phyloP scores from a whole-genome alignment of 2,113 vertebrate genomes.

The Chaenocephalus aceratus region DNA sequence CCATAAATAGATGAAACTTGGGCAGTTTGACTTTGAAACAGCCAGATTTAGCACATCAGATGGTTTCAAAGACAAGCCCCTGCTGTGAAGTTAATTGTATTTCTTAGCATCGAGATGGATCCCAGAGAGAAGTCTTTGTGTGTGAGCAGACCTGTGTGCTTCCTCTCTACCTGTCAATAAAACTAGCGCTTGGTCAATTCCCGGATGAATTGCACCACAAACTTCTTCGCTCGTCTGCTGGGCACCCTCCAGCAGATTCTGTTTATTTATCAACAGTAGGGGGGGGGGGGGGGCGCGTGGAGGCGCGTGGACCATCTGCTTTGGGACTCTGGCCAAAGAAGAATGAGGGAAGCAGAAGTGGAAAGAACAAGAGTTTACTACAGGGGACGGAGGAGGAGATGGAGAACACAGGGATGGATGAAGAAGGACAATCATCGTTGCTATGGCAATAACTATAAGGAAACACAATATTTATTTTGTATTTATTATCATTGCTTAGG shows the following conservation, averaged over 20 bases:
- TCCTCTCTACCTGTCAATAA: neutral
- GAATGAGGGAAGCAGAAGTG: conserved; percentile 47
- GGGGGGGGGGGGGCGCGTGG: conserved; percentile 62
- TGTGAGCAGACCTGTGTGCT: conserved; percentile 21
- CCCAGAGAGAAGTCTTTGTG: neutral
- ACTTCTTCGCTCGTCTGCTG: conserved; percentile 29
- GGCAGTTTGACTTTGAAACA: conserved; percentile 33
- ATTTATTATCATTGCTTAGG: neutral
- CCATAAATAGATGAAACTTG: conserved; percentile 30
- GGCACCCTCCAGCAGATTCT: conserved; percentile 58
- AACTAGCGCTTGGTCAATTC: conserved; percentile 22
- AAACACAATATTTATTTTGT: conserved; percentile 56
- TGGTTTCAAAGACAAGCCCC: neutral
- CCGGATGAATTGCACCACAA: conserved; percentile 50
- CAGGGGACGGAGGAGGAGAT: neutral
- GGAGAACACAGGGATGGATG: conserved; percentile 2
- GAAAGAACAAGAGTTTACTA: conserved; percentile 13
- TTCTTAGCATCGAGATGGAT: neutral
- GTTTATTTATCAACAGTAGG: conserved; percentile 65
- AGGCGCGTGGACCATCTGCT: conserved; percentile 77
- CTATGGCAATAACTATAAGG: conserved; percentile 25
- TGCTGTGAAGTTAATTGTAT: conserved; percentile 14
- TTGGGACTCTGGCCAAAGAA: conserved; percentile 71
- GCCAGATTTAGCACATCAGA: conserved; percentile 17
- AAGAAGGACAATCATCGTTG: neutral